Evolutionary conservation across 2,113 vertebrate species (phyloP).

Genomic region (Echinops telfairi): DNA sequence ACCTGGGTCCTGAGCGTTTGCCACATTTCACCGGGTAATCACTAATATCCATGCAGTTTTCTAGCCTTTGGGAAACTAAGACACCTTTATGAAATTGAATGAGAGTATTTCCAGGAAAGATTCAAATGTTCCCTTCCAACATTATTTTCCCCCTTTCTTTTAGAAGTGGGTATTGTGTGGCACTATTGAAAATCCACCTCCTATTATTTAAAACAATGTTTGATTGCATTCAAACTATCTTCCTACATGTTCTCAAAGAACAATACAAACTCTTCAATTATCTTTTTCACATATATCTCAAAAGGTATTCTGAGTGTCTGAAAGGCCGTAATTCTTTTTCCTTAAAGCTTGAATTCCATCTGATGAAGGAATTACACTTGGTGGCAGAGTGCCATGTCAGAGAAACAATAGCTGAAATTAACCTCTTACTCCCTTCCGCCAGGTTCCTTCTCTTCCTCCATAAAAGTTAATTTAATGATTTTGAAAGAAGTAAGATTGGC

Average conservation of each 20-base stretch:
- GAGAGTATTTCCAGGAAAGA: slow-evolving; percentile 16
- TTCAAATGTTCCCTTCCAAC: slow-evolving; percentile 41
- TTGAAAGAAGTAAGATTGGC: slow-evolving; percentile 79
- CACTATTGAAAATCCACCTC: slow-evolving; percentile 70
- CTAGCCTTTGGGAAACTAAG: neutral
- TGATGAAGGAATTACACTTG: slow-evolving; percentile 81
- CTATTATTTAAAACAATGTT: slow-evolving; percentile 78
- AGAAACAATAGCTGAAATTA: slow-evolving; percentile 84
- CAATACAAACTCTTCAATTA: slow-evolving; percentile 81
- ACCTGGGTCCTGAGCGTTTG: too few species aligned
- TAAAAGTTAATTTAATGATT: slow-evolving; percentile 83
- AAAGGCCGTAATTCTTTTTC: slow-evolving; percentile 81
- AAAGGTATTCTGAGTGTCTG: slow-evolving; percentile 74
- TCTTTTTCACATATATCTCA: slow-evolving; percentile 77
- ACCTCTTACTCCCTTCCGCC: slow-evolving; percentile 75
- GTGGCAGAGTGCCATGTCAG: slow-evolving; percentile 61
- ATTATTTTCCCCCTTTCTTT: neutral
- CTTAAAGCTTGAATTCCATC: slow-evolving; percentile 81
- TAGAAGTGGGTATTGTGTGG: slow-evolving; percentile 23
- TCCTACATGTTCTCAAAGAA: slow-evolving; percentile 74
- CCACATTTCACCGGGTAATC: slow-evolving; percentile 1
- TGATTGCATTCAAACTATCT: slow-evolving; percentile 77
- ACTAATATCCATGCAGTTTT: neutral
- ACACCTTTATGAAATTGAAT: slow-evolving; percentile 19
- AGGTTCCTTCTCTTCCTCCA: slow-evolving; percentile 76